Base-by-base conservation (phyloP, 2,888 invertebrate species). In the Lagria hirta region DNA sequence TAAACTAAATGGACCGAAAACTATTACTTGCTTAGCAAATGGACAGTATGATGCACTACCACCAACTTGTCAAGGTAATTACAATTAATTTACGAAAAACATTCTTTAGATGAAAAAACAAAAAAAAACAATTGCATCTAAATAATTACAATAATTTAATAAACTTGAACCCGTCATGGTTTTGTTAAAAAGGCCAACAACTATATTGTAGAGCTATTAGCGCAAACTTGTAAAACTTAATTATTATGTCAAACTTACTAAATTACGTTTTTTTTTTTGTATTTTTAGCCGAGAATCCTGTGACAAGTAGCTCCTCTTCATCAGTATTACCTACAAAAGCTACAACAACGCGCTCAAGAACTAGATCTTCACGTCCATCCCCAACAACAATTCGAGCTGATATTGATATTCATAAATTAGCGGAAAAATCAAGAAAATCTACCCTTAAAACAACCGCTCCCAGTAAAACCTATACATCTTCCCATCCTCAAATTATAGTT, bases 31-130 rank as follows among this genome's bases (percentile, higher is more conserved):
- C 57, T 73, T 86, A 35, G 77, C 84, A 6, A 83, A 79, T 29
- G 93, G 93, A 0, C 79, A 83, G 44, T 93, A 91, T 79, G 89
- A 92, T 64, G 80, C 81, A 35, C 73, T 80, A 0, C 73, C 86
- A 28, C 92, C 93, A 0, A 75, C 75, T 29, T 94, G 93, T 66
- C 75, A 75, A 66, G 78, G 88, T 80, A 71, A 44, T 37, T n/a
- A n/a, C n/a, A n/a, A n/a, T n/a, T n/a, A n/a, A n/a, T n/a, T n/a
- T n/a, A n/a, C n/a, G n/a, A n/a, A n/a, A n/a, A n/a, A n/a, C n/a
- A n/a, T n/a, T n/a, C n/a, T n/a, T n/a, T n/a, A n/a, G n/a, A n/a
- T n/a, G n/a, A 5, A 8, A 14, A 28, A 28, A 28, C 5, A 28
- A 28, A 14, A 14, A 4, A 7, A 7, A 28, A 28, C 8, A 12